These are phyloP conservation scores for Chrysomallon squamiferum DNA, from an alignment of 1,140 invertebrate species.

Conservation along the genomic window DNA sequence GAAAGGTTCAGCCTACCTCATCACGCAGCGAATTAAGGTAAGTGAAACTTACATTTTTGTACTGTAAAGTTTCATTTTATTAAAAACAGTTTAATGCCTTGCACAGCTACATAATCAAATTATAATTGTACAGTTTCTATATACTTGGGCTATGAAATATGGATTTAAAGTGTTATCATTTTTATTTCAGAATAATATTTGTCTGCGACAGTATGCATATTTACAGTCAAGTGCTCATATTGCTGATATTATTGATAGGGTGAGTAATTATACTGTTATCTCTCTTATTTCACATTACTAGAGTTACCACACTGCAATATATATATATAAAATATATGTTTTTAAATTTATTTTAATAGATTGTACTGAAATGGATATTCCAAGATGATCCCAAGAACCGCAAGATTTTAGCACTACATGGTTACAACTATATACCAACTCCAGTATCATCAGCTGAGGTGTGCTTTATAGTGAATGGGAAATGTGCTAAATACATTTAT, in stretches of 20 bases:
- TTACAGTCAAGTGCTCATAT: neutral
- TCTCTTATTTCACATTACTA: too few relatives aligned
- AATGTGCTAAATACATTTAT: too few relatives aligned
- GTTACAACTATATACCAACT: constrained; percentile 32
- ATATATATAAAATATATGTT: neutral
- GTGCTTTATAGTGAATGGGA: too few relatives aligned
- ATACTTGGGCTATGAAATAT: too few relatives aligned
- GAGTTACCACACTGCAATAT: too few relatives aligned
- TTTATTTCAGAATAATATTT: constrained; percentile 21
- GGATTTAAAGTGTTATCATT: too few relatives aligned
- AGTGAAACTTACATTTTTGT: neutral
- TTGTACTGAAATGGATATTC: constrained; percentile 35
- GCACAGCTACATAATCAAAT: neutral
- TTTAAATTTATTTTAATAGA: constrained; percentile 14
- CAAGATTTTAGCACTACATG: constrained; percentile 41
- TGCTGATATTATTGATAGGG: neutral
- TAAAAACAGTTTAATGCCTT: neutral
- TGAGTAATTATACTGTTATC: neutral
- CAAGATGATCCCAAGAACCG: constrained; percentile 31
- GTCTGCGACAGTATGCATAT: constrained; percentile 24
- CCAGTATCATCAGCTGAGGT: constrained; percentile 4
- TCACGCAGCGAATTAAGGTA: constrained; percentile 42
- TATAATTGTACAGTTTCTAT: neutral
- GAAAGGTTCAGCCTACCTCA: constrained; percentile 38
- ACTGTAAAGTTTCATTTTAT: neutral